Conservation (phyloP, 2,888 invertebrate species). For the Vanessa cardui region DNA sequence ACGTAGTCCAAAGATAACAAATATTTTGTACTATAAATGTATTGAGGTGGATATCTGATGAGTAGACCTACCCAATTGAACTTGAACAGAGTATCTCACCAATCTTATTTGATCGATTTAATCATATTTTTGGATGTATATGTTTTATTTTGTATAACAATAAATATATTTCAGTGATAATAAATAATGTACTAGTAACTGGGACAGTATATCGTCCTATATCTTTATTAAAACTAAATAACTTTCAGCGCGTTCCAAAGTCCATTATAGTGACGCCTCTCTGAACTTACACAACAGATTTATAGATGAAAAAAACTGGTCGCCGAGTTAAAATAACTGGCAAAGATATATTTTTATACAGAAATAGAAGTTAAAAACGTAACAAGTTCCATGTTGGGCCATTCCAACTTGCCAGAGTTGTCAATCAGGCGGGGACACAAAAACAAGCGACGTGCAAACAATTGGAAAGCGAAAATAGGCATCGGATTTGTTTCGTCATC, state of each 20-base stretch:
- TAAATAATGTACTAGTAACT: not conserved
- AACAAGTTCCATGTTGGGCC: conserved; percentile 49
- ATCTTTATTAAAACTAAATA: conserved; percentile 22
- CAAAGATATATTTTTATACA: conserved; percentile 26
- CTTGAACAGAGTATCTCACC: too few species aligned
- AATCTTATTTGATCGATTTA: too few species aligned
- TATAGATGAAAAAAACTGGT: conserved; percentile 19
- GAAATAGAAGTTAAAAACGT: conserved; percentile 42
- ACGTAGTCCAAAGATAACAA: too few species aligned
- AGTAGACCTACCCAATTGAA: too few species aligned
- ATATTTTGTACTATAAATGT: too few species aligned
- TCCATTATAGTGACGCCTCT: conserved; percentile 18
- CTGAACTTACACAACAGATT: conserved; percentile 17
- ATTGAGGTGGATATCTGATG: too few species aligned
- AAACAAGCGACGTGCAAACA: conserved; percentile 51
- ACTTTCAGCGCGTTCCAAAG: conserved; percentile 24
- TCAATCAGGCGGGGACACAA: conserved; percentile 51
- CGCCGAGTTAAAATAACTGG: conserved; percentile 16
- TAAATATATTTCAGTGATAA: not conserved
- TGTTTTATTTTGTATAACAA: too few species aligned
- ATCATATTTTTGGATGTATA: too few species aligned
- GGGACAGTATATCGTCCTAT: conserved; percentile 11
- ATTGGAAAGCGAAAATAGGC: conserved; percentile 57
- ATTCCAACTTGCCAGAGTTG: conserved; percentile 52
- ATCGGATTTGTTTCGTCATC: conserved; percentile 57